A percentile compares a stretch with the other conserved stretches of the same genome.
These are phyloP conservation scores for Thymelicus lineola DNA, from an alignment of 2,888 invertebrate species.

Conservation along the genomic window DNA sequence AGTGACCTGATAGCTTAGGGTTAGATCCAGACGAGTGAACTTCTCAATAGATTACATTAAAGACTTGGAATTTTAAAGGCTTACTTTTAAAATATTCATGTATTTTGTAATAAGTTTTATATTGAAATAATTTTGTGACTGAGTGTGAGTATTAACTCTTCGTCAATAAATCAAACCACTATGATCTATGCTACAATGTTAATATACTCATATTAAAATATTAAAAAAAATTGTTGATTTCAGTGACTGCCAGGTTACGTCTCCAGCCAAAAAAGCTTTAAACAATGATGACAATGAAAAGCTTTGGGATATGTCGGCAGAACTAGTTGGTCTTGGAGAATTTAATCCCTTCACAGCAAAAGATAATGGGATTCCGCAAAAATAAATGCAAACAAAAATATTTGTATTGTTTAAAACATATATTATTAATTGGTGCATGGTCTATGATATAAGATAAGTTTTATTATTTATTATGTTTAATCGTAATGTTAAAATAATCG, in stretches of 20 bases:
- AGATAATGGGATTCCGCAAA: constrained; percentile 30
- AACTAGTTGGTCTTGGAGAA: constrained; percentile 79
- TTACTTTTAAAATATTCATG: too few relatives aligned
- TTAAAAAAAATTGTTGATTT: constrained; percentile 48
- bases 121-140: too few relatives aligned
- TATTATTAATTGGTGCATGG: constrained; percentile 12
- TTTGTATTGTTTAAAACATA: not conserved
- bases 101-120: too few relatives aligned
- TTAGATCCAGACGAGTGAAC: too few relatives aligned
- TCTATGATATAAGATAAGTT: not conserved
- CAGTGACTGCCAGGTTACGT: constrained; percentile 84
- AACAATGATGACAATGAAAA: constrained; percentile 81
- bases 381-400: not conserved
- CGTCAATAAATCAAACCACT: too few relatives aligned
- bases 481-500: too few relatives aligned
- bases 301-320: constrained; percentile 86
- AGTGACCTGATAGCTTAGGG: too few relatives aligned
- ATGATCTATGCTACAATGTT: too few relatives aligned
- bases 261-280: constrained; percentile 69
- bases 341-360: constrained; percentile 68
- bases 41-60: too few relatives aligned
- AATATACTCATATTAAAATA: too few relatives aligned
- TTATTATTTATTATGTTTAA: not conserved
- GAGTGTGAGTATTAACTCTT: too few relatives aligned
- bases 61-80: too few relatives aligned